Conservation (phyloP, 2,888 invertebrate species). For the Crepidodera aurea region DNA sequence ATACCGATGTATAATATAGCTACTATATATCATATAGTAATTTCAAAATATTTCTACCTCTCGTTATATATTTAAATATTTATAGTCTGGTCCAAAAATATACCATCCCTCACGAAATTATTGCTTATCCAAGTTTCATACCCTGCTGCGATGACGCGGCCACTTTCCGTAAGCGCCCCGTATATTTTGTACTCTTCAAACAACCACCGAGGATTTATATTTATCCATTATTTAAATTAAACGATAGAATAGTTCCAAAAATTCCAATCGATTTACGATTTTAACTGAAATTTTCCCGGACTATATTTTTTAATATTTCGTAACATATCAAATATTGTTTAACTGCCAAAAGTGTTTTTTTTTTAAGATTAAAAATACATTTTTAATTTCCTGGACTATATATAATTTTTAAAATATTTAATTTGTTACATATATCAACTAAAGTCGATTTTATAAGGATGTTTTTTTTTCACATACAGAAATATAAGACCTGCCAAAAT, state of each 20-base stretch:
- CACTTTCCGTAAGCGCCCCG: neutral
- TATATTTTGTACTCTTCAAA: slow-evolving; percentile 23
- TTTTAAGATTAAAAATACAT: too few species aligned
- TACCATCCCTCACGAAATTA: slow-evolving; percentile 19
- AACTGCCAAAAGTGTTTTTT: too few species aligned
- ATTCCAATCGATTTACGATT: neutral
- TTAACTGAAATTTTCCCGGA: too few species aligned
- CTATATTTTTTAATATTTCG: too few species aligned
- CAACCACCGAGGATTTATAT: slow-evolving; percentile 1
- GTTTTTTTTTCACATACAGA: too few species aligned
- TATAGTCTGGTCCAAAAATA: slow-evolving; percentile 28
- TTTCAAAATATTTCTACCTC: slow-evolving; percentile 18
- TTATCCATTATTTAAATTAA: too few species aligned
- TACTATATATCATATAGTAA: slow-evolving; percentile 9
- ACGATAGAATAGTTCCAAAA: neutral
- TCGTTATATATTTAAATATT: slow-evolving; percentile 6
- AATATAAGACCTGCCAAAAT: too few species aligned
- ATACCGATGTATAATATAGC: neutral
- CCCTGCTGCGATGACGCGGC: slow-evolving; percentile 1
- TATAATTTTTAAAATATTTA: too few species aligned
- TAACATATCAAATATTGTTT: too few species aligned
- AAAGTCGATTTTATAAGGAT: too few species aligned
- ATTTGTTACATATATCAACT: too few species aligned
- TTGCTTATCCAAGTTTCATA: slow-evolving; percentile 20
- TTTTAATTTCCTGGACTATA: too few species aligned